Conservation (phyloP, 2,797 vertebrate species). For the Lophotriccus pileatus region DNA sequence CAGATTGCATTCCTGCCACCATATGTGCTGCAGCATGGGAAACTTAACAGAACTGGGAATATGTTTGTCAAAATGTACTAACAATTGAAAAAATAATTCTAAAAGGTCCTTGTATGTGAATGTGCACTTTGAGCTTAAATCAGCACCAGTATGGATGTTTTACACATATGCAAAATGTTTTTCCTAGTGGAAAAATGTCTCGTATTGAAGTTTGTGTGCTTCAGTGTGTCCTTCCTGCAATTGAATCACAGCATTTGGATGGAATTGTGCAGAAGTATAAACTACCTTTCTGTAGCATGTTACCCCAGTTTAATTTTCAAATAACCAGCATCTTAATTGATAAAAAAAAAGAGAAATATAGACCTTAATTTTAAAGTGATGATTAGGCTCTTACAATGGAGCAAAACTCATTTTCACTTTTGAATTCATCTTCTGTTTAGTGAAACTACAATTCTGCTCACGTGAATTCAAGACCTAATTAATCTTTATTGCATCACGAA, state of each 20-base stretch:
- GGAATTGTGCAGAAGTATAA: neutral
- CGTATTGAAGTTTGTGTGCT: neutral
- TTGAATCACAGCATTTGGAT: slow-evolving; percentile 13
- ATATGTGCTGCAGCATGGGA: neutral
- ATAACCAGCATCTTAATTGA: neutral
- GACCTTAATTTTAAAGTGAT: neutral
- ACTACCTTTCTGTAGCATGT: neutral
- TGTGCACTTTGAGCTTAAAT: neutral
- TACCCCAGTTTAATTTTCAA: neutral
- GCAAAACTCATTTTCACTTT: neutral
- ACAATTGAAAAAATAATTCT: neutral
- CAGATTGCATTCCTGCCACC: neutral
- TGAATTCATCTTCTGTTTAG: neutral
- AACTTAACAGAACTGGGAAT: neutral
- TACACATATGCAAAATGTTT: neutral
- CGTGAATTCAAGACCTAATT: neutral
- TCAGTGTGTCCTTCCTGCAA: neutral
- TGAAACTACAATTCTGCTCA: neutral
- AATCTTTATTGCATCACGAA: neutral
- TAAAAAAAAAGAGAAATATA: neutral
- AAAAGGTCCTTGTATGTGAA: accelerated
- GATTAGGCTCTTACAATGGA: neutral
- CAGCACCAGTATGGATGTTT: neutral
- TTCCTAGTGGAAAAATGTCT: neutral
- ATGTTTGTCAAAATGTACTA: neutral